phyloP scores from a whole-genome alignment of 2,797 vertebrate species.

The Onychomys torridus region DNA sequence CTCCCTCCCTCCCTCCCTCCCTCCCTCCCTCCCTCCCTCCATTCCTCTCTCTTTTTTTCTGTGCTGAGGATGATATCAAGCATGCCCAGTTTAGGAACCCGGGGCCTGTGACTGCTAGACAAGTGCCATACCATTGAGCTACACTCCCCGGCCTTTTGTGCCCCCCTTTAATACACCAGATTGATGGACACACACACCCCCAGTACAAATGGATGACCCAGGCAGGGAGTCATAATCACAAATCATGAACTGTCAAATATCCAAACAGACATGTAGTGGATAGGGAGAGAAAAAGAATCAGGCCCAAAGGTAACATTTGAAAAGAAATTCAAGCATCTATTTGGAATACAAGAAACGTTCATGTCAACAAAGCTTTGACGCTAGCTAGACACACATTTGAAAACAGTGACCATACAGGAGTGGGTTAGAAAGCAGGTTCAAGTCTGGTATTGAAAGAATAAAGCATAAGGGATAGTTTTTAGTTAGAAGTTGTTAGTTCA shows the following conservation, averaged over 20 bases:
- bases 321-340: constrained; percentile 31
- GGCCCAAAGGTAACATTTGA: constrained; percentile 12
- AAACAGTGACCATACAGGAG: background rate
- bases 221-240: background rate
- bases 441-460: background rate
- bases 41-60: no score
- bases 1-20: rapidly evolving
- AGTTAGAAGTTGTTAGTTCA: background rate
- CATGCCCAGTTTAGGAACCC: background rate
- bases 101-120: no score
- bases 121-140: background rate
- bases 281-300: background rate
- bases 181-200: background rate
- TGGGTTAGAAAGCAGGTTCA: background rate
- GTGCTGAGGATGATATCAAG: background rate
- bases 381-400: background rate
- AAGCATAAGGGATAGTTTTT: background rate
- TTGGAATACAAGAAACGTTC: constrained; percentile 11
- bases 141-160: no score
- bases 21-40: background rate
- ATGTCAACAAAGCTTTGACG: background rate
- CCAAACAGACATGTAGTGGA: constrained; percentile 5
- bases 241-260: constrained; percentile 2
- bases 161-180: background rate
- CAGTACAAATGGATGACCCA: background rate